phyloP scores from a whole-genome alignment of 2,797 vertebrate species.

The Picus viridis region DNA sequence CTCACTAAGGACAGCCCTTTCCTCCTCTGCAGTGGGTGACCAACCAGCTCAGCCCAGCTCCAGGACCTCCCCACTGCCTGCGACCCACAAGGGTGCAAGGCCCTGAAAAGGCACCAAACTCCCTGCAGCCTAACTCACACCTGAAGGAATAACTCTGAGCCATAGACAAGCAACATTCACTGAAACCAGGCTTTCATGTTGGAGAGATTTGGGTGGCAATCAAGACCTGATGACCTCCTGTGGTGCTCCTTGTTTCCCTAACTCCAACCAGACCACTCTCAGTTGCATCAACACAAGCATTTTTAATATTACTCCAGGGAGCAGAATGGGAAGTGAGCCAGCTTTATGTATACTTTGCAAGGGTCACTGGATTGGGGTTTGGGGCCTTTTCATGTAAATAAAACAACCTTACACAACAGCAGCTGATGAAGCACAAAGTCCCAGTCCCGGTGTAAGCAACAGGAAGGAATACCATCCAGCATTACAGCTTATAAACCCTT shows the following conservation, averaged over 20 bases:
- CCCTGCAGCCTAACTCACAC: background rate
- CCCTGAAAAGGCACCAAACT: background rate
- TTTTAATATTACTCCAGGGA: background rate
- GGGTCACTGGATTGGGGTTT: background rate
- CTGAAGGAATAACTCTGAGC: background rate
- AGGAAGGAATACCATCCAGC: background rate
- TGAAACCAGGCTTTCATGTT: background rate
- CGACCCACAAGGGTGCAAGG: background rate
- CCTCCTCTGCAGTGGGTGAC: background rate
- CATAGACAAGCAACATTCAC: background rate
- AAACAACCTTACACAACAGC: background rate
- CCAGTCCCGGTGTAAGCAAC: background rate
- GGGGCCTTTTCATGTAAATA: background rate
- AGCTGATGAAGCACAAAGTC: background rate
- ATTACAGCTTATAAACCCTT: background rate
- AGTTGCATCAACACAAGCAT: background rate
- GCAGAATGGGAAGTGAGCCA: fast-evolving
- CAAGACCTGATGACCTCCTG: background rate
- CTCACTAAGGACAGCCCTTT: background rate
- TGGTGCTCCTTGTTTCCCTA: background rate
- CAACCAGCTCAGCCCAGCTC: background rate
- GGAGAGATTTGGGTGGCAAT: background rate
- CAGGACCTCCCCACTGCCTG: background rate
- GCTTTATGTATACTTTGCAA: background rate
- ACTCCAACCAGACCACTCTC: background rate